These are phyloP conservation scores for Cyprinodon brontotheroides DNA, from an alignment of 2,113 vertebrate species.

Conservation along the genomic window DNA sequence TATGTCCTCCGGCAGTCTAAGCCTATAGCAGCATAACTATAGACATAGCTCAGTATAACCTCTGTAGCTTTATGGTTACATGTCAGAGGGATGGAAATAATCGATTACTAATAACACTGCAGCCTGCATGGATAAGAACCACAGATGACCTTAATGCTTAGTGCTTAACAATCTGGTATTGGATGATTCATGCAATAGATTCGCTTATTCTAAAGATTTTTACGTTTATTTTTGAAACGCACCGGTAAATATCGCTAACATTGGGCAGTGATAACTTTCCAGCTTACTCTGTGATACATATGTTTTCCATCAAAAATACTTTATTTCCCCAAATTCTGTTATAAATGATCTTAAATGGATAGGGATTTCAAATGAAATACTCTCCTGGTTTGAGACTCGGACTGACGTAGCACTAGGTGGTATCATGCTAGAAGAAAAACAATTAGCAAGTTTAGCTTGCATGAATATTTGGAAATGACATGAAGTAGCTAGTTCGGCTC, in stretches of 20 bases:
- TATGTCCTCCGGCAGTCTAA: too few relatives aligned
- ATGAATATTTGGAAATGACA: neutral
- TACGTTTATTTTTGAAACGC: neutral
- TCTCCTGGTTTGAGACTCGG: neutral
- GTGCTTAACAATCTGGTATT: too few relatives aligned
- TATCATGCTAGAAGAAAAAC: neutral
- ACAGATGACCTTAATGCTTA: too few relatives aligned
- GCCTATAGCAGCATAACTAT: too few relatives aligned
- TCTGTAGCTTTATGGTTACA: too few relatives aligned
- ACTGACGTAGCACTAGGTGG: too few relatives aligned
- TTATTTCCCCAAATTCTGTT: conserved; percentile 29
- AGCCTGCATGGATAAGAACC: too few relatives aligned
- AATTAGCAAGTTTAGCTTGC: neutral
- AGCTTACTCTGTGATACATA: conserved; percentile 62
- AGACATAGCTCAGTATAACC: too few relatives aligned
- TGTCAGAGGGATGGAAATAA: too few relatives aligned
- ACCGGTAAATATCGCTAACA: neutral
- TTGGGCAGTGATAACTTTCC: conserved; percentile 14
- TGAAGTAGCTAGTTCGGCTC: neutral
- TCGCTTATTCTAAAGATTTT: neutral
- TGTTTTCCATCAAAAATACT: conserved; percentile 72
- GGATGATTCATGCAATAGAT: too few relatives aligned
- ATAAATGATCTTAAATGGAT: conserved; percentile 9
- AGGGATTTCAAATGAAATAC: neutral
- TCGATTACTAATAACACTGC: too few relatives aligned